Conservation (phyloP, 2,113 vertebrate species). For the Hylia prasina region DNA sequence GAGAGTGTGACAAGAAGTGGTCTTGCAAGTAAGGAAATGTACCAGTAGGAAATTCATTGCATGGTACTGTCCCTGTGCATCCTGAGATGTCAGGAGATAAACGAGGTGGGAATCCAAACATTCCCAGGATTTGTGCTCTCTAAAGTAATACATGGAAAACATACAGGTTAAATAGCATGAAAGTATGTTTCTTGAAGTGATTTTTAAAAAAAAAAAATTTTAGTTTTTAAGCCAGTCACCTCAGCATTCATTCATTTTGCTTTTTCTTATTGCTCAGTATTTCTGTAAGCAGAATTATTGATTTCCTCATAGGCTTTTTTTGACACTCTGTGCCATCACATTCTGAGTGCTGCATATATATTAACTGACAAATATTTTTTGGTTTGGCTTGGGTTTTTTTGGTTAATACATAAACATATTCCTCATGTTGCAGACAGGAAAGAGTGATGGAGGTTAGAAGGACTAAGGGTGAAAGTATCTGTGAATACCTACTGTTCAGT, state of each 20-base stretch:
- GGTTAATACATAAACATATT: not conserved
- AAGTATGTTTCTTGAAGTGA: not conserved
- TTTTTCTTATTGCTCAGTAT: not conserved
- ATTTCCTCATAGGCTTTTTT: not conserved
- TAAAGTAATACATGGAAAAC: not conserved
- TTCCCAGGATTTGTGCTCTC: not conserved
- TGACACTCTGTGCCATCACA: not conserved
- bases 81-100: rapidly evolving
- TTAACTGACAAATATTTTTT: not conserved
- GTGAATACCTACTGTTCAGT: not conserved
- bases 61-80: rapidly evolving
- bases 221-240: not conserved
- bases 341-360: not conserved
- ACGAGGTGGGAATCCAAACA: not conserved
- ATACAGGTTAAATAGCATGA: not conserved
- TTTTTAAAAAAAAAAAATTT: too few species aligned
- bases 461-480: not conserved
- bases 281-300: not conserved
- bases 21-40: not conserved
- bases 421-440: not conserved
- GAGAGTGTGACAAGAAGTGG: not conserved
- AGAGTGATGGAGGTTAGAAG: not conserved
- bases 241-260: not conserved
- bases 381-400: not conserved
- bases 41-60: too few species aligned